Percentiles rank a stretch among this genome's conserved stretches.
Evolutionary conservation across 2,888 invertebrate genomes (phyloP).

Genomic region (Lepetodrilus schrolli): DNA sequence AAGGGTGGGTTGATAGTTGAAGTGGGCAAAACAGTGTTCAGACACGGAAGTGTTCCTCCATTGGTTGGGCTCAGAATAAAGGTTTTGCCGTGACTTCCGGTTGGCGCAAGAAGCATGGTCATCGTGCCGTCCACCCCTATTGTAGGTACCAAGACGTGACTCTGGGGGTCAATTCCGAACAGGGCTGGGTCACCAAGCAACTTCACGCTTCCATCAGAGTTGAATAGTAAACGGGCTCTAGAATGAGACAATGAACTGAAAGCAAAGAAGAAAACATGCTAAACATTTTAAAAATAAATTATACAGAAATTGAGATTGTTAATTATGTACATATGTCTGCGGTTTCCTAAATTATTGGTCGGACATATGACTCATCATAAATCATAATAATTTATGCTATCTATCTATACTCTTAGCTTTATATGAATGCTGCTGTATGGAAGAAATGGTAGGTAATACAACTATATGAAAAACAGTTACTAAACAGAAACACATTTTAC

Average conservation of each 20-base stretch:
- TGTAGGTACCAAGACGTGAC: conserved; percentile 1
- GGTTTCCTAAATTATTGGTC: too few relatives aligned
- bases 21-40: neutral
- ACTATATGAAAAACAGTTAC: too few relatives aligned
- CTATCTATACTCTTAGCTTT: too few relatives aligned
- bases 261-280: neutral
- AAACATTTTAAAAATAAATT: too few relatives aligned
- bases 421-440: too few relatives aligned
- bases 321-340: too few relatives aligned
- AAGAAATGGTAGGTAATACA: too few relatives aligned
- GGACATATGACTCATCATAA: too few relatives aligned
- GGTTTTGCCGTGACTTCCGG: neutral
- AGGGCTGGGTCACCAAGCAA: neutral
- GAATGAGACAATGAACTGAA: neutral
- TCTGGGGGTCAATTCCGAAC: neutral
- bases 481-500: too few relatives aligned
- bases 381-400: too few relatives aligned
- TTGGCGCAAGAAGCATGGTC: neutral
- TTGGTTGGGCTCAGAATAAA: conserved; percentile 14
- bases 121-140: neutral
- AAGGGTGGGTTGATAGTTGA: neutral
- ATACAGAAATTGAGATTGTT: too few relatives aligned
- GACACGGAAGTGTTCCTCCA: neutral
- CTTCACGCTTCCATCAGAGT: conserved; percentile 8
- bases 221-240: neutral